Evolutionary conservation across 1,140 invertebrate species (phyloP), one percentile per base, ranked within the genome.

Genomic region (Dendroctonus valens): DNA sequence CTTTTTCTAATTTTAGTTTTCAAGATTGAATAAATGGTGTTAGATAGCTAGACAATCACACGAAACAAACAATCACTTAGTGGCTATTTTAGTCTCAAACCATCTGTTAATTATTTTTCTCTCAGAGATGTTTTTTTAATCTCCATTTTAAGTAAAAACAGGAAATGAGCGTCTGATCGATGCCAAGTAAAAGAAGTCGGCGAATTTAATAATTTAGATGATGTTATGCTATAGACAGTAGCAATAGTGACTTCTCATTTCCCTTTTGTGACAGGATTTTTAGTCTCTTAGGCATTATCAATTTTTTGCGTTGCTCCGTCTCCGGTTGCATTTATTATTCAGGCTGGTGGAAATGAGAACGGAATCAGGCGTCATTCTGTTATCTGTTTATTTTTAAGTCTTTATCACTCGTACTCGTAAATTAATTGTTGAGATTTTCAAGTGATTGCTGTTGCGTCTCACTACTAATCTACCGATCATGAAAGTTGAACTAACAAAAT

Each of bases 321-420:
- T 65, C 63, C 63, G 63, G 63, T 52, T 59, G 59, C 68, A 69
- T 69, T 69, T 65, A 69, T 69, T 58, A 65, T 69, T 69, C 59
- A 69, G 58, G 60, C 63, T 65, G 57, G 62, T 69, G 68, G 68
- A 69, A 69, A 69, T 69, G 57, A 69, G 52, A 61, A 58, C 68
- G 68, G 68, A 69, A 58, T 65, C 49, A 51, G 59, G 6, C 63
- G 63, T 65, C 63, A 65, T 42, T 65, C 58, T 59, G 55, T 52
- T 59, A 64, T 64, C 42, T 26, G n/a, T 7, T 49, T 44, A 11
- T 44, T 58, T 37, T 58, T 58, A 26, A 26, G 26, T 26, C 1
- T 2, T 26, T 26, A 26, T 26, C 26, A 26, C 26, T 26, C 26
- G 26, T 26, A 26, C 26, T 26, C 26, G 26, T 26, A 26, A 26